Evolutionary conservation across 2,888 invertebrate genomes (phyloP), one percentile per base, ranked within the genome.

Genomic region (Dinocampus coccinellae): DNA sequence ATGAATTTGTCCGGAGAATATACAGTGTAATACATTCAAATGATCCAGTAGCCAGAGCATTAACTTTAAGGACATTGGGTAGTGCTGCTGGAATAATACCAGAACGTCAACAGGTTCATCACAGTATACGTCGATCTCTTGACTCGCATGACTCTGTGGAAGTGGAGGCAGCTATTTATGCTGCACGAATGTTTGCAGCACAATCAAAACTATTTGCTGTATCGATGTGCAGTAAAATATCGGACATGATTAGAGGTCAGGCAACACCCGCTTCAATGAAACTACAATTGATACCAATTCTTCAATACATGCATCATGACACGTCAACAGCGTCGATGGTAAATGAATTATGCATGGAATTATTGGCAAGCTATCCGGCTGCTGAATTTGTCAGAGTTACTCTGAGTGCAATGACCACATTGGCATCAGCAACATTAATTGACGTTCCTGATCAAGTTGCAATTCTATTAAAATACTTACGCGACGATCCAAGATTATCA

Each of bases 111-210:
- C 63, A 87, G 83, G 96, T 98, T 0, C 98, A 99, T 87, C 98
- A 98, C 83, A 96, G 96, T 73, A 97, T 99, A 67, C 89, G 97
- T 36, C 91, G 95, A 78, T 95, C 96, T 24, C 88, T 98, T 13
- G 97, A 98, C 87, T 98, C 98, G 55, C 95, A 97, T 87, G 97
- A 99, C 86, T 93, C 95, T 77, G 96, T 97, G 0, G 99, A 99
- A 89, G 96, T 98, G 34, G 95, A 97, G 86, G 98, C 98, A 58
- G 97, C 98, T 11, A 97, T 98, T 76, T 96, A 94, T 90, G 98
- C 98, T 34, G 96, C 98, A 58, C 94, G 94, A 69, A 94, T 95
- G 89, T 98, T 98, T 91, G 97, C 98, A 29, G 95, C 95, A 16
- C 95, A 97, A 86, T 98, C 98, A 0, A 95, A 95, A 87, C 92